These are phyloP conservation scores for Hippolais icterina DNA, from an alignment of 2,113 vertebrate genomes.

Conservation along the genomic window DNA sequence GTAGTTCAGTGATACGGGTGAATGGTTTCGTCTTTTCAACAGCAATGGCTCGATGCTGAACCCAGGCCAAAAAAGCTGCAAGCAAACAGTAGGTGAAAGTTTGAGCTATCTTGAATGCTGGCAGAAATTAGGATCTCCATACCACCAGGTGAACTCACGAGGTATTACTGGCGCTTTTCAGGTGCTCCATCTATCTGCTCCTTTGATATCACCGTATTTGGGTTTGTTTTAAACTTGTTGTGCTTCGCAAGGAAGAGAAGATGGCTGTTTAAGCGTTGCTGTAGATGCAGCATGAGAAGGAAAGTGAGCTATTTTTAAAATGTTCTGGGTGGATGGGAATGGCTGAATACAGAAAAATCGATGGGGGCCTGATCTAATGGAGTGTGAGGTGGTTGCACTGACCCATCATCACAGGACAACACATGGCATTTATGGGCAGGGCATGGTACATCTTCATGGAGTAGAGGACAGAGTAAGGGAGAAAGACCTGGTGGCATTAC, in stretches of 20 bases:
- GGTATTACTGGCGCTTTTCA: background rate
- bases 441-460: fast-evolving
- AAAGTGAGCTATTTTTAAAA: background rate
- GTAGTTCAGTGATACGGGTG: background rate
- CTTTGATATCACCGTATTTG: background rate
- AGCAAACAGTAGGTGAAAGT: background rate
- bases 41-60: background rate
- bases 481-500: background rate
- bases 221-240: background rate
- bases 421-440: background rate
- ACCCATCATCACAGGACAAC: background rate
- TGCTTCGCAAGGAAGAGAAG: background rate
- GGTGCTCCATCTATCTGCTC: background rate
- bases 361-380: background rate
- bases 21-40: background rate
- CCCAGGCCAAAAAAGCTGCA: background rate
- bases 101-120: background rate
- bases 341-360: background rate
- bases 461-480: background rate
- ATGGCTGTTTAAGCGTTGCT: background rate
- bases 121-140: background rate
- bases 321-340: background rate
- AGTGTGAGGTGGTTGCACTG: background rate
- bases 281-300: background rate
- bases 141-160: background rate